A percentile compares a stretch with the other conserved stretches of the same genome.
Evolutionary conservation across 1,140 invertebrate genomes (phyloP).

Genomic region (Aphis craccivora): DNA sequence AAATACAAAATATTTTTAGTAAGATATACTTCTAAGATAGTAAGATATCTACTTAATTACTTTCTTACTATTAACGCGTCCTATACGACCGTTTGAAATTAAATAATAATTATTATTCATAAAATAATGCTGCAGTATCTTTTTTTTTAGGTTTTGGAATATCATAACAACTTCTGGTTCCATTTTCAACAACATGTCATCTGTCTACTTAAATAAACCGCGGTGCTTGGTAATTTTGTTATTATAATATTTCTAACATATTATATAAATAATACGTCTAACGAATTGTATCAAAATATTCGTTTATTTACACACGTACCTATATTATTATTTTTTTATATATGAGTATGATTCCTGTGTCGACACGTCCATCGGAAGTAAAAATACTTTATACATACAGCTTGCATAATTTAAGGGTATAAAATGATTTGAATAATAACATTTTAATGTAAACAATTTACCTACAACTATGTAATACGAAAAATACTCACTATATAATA

Average conservation of each 20-base stretch:
- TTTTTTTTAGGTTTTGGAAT: background rate
- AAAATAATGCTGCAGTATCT: background rate
- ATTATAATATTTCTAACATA: background rate
- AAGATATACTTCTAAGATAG: too few relatives aligned
- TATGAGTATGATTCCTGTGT: background rate
- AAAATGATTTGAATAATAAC: background rate
- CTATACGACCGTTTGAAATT: background rate
- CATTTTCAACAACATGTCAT: slow-evolving; percentile 27
- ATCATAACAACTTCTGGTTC: background rate
- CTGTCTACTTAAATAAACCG: slow-evolving; percentile 5
- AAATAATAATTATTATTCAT: slow-evolving; percentile 17
- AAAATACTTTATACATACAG: background rate
- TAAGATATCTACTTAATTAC: background rate
- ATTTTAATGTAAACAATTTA: background rate
- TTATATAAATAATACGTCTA: background rate
- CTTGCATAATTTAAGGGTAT: background rate
- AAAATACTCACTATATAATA: too few relatives aligned
- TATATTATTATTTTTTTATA: background rate
- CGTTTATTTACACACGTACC: background rate
- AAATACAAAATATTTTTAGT: too few relatives aligned
- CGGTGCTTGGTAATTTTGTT: background rate
- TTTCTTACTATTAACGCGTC: background rate
- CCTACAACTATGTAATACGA: background rate
- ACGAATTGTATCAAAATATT: background rate
- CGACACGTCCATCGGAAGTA: background rate